phyloP scores from a whole-genome alignment of 2,113 vertebrate species.

The Sakesphorus luctuosus region DNA sequence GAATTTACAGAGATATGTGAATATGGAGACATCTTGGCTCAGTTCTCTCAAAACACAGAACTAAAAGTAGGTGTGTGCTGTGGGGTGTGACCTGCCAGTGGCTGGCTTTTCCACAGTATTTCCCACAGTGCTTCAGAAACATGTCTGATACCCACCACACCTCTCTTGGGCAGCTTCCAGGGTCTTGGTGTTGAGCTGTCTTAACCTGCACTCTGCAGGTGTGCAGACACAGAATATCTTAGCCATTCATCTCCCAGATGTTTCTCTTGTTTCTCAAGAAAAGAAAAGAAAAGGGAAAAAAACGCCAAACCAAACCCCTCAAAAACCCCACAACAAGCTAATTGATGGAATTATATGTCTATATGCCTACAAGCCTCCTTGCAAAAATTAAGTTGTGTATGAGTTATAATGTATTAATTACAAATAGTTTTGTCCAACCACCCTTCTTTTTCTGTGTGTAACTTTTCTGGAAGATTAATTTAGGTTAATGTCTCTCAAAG shows the following conservation, averaged over 20 bases:
- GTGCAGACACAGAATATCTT: background rate
- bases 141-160: background rate
- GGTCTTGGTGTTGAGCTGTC: background rate
- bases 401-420: background rate
- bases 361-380: background rate
- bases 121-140: background rate
- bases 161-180: background rate
- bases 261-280: background rate
- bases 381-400: background rate
- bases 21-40: background rate
- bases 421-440: background rate
- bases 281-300: background rate
- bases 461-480: background rate
- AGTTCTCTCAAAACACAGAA: background rate
- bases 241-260: background rate
- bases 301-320: background rate
- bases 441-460: background rate
- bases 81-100: background rate
- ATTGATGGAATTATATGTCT: background rate
- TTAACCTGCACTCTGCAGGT: slow-evolving; percentile 16
- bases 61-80: background rate
- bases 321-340: background rate
- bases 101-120: background rate
- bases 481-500: background rate
- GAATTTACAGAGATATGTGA: background rate